Percentiles rank a stretch among this genome's conserved stretches.
Evolutionary conservation across 2,797 vertebrate species (phyloP).

Genomic region (Sardinella longiceps): DNA sequence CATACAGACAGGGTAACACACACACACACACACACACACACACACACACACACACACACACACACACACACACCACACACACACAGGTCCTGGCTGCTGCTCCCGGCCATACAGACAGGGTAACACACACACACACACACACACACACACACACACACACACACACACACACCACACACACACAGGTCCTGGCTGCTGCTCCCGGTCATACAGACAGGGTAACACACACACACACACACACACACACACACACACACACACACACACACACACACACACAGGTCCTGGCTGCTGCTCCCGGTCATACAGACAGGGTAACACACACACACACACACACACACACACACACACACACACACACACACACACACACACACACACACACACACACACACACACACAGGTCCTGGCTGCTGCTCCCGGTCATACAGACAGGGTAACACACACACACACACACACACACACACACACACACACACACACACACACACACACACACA

Average conservation of each 20-base stretch:
- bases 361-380: not conserved
- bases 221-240: conserved; percentile 27
- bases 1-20: conserved; percentile 40
- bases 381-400: not conserved
- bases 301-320: too few relatives aligned
- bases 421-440: not conserved
- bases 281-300: too few relatives aligned
- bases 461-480: conserved; percentile 3
- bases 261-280: conserved; percentile 6
- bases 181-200: too few relatives aligned
- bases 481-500: not conserved
- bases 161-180: conserved; percentile 20
- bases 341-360: not conserved
- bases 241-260: conserved; percentile 17
- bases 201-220: conserved; percentile 40
- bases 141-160: not conserved
- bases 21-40: conserved; percentile 7
- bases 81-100: too few relatives aligned
- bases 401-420: too few relatives aligned
- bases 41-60: not conserved
- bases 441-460: conserved; percentile 8
- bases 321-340: not conserved
- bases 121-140: conserved; percentile 29
- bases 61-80: conserved; percentile 27
- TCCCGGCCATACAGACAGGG: conserved; percentile 36